Conservation (phyloP, 1,140 invertebrate genomes). For the Leptoteleia sp. region DNA sequence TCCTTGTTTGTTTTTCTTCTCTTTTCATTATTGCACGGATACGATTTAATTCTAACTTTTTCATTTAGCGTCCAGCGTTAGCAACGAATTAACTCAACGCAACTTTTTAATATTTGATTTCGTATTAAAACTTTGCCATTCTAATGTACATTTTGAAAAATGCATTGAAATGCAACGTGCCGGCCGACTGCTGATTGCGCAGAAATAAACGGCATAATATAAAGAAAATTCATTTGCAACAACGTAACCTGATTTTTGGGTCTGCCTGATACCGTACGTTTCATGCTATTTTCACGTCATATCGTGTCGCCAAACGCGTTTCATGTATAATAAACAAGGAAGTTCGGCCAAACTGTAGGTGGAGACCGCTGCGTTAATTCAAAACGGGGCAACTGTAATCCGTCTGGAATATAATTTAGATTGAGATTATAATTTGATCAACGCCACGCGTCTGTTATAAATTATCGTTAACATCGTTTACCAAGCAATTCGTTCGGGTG, state of each 20-base stretch:
- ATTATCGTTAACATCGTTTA: slow-evolving; percentile 22
- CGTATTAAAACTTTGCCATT: slow-evolving; percentile 7
- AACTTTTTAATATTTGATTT: slow-evolving; percentile 21
- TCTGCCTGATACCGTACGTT: slow-evolving; percentile 7
- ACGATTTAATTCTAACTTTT: background rate
- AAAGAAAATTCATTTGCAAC: slow-evolving; percentile 10
- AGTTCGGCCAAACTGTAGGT: slow-evolving; percentile 47
- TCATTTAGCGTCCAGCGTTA: background rate
- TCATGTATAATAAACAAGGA: slow-evolving; percentile 62
- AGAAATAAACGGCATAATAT: slow-evolving; percentile 19
- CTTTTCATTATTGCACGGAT: background rate
- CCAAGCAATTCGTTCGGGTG: slow-evolving; percentile 12
- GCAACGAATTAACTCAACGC: background rate
- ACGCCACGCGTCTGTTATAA: slow-evolving; percentile 10
- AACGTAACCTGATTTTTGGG: slow-evolving; percentile 33
- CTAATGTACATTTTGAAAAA: slow-evolving; percentile 4
- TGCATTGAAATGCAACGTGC: background rate
- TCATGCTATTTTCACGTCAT: slow-evolving; percentile 24
- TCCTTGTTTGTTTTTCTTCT: too few species aligned
- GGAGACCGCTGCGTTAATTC: slow-evolving; percentile 62
- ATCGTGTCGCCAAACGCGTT: slow-evolving; percentile 22
- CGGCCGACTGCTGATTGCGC: slow-evolving; percentile 21
- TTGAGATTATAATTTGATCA: slow-evolving; percentile 66
- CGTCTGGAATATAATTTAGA: slow-evolving; percentile 69
- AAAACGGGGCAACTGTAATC: slow-evolving; percentile 63